These are phyloP conservation scores for Ptychochromis oligacanthus DNA, from an alignment of 2,113 vertebrate genomes.

Conservation along the genomic window DNA sequence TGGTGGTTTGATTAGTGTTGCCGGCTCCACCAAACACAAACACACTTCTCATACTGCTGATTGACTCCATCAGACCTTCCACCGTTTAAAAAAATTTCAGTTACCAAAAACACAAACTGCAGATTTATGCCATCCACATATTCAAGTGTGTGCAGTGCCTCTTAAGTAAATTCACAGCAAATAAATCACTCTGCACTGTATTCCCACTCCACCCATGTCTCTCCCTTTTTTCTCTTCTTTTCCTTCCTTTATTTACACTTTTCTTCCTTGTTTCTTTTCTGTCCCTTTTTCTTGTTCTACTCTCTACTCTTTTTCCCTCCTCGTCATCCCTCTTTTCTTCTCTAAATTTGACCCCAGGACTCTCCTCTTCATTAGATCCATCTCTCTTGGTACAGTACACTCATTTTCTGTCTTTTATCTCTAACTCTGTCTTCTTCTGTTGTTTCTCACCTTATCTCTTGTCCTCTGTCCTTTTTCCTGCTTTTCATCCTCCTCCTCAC, in stretches of 20 bases:
- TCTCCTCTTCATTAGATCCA: background rate
- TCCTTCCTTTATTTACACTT: background rate
- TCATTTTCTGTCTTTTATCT: background rate
- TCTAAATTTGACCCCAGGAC: background rate
- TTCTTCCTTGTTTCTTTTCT: background rate
- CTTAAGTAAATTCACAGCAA: slow-evolving; percentile 18
- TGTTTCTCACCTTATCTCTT: background rate
- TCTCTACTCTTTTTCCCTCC: background rate
- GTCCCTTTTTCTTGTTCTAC: background rate
- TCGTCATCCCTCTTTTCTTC: background rate
- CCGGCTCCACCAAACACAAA: background rate
- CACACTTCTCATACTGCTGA: background rate
- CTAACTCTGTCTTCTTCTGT: background rate
- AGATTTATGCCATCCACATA: background rate
- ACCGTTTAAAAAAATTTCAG: background rate
- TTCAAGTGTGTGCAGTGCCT: background rate
- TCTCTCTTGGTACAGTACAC: background rate
- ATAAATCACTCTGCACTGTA: slow-evolving; percentile 19
- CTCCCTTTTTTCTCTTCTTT: background rate
- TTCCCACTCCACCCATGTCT: background rate
- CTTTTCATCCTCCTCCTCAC: background rate
- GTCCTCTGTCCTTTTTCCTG: background rate
- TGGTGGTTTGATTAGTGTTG: background rate
- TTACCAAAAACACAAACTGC: background rate
- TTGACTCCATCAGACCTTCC: background rate